Evolutionary conservation across 2,888 invertebrate species (phyloP), one percentile per base, ranked within the genome.

Genomic region (Tetragonula carbonaria): DNA sequence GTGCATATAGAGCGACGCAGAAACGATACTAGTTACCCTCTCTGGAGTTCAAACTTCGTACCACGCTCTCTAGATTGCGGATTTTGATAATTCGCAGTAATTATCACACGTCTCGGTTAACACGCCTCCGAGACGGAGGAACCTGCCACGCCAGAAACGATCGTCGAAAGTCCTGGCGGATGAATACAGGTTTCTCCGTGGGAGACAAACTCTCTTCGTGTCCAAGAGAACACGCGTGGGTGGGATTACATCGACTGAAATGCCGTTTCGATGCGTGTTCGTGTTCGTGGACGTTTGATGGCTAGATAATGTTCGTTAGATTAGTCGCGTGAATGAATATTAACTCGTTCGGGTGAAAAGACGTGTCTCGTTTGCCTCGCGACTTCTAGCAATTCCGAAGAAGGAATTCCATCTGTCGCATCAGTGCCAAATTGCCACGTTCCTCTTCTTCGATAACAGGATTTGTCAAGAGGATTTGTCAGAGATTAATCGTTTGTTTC

Each of bases 241-340:
- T 57, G 45, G 78, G 71, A 84, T 82, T 84, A 84, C 84, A 71
- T 82, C 78, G 72, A 82, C 70, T 82, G 74, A 84, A 83, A 77
- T 70, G 67, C 28, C 78, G 74, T 82, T 82, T 78, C 63, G 59
- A 82, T 53, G 77, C 23, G 67, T 45, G 73, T 59, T 51, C 62
- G 82, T 62, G 70, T 59, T 51, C 62, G 82, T 62, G 70, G 78
- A 74, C 55, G 68, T 55, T 51, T 59, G 76, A 73, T 78, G 82
- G 66, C 57, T 78, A 66, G 70, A 84, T 82, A 82, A 70, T 74
- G 66, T 73, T 76, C 82, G 66, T 83, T 83, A 72, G 63, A 68
- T 80, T 76, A 76, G 67, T 62, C 70, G 70, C 70, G 62, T 78
- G 28, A 28, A 82, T 66, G 84, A 82, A 84, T 82, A 82, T 84